Conservation (phyloP, 2,888 invertebrate species). For the Ferdinandea cuprea region DNA sequence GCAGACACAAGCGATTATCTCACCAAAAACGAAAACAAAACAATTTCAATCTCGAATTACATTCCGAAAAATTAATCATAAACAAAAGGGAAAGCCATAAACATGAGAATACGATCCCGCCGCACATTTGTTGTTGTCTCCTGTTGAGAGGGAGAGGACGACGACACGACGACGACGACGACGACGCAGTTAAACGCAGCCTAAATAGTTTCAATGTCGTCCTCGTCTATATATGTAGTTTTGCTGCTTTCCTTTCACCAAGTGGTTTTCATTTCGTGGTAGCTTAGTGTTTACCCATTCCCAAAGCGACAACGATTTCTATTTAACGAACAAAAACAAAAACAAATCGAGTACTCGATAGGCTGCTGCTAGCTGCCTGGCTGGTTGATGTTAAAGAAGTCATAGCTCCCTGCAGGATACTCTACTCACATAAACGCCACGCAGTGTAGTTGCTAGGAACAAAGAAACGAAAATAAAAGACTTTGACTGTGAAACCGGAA, state of each 20-base stretch:
- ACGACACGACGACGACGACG: too few species aligned
- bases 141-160: constrained; percentile 42
- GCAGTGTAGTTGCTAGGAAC: constrained; percentile 10
- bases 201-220: constrained; percentile 66
- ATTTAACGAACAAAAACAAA: constrained; percentile 47
- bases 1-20: constrained; percentile 43
- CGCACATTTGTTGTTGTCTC: constrained; percentile 51
- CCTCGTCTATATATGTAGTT: neutral
- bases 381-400: constrained; percentile 37
- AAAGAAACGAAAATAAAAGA: neutral
- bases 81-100: constrained; percentile 67
- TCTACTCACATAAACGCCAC: too few species aligned
- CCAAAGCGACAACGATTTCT: constrained; percentile 8
- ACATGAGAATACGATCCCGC: constrained; percentile 57
- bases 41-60: constrained; percentile 69
- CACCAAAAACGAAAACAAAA: constrained; percentile 52
- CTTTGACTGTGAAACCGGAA: constrained; percentile 56
- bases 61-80: constrained; percentile 70
- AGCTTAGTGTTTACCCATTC: constrained; percentile 20
- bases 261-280: constrained; percentile 18
- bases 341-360: constrained; percentile 57
- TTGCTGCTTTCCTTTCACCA: constrained; percentile 10
- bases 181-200: constrained; percentile 6
- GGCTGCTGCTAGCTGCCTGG: constrained; percentile 20
- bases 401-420: constrained; percentile 58